Base-by-base conservation (phyloP, 2,888 invertebrate species). In the Morpho helenor region DNA sequence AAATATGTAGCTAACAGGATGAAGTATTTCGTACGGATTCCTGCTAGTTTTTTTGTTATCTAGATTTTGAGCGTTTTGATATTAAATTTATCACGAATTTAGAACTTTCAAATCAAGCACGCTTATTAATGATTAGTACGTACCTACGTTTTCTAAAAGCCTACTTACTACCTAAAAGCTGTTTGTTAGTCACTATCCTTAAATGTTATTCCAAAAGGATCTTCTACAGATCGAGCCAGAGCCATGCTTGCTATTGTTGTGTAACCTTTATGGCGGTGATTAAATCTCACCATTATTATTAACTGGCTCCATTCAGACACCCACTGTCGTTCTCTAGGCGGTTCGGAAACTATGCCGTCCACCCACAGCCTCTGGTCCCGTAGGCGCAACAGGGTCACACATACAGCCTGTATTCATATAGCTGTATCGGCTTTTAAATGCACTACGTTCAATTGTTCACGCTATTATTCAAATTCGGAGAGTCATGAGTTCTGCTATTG, bases 241-340 rank as follows among this genome's bases (percentile, higher is more conserved):
- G 76, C 74, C 87, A 88, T 87, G 88, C 87, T 84, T 80, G 76
- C 63, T 63, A 83, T 81, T 82, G 81, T 88, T 87, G 86, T 82
- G 86, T 86, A 89, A 88, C 85, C 78, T 87, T 81, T 84, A 86
- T 82, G 85, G 77, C 77, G 87, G 89, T 88, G 89, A 90, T 90
- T 89, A 88, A 84, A 89, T 89, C 88, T 88, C 89, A 87, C 88
- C 89, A 90, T 89, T 88, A 89, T 89, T 89, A 89, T 88, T 86
- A 87, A 88, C 86, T 87, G 87, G 87, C 88, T 88, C 87, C 87
- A 90, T 90, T 88, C 82, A 86, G 83, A 87, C 89, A 90, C 89
- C 89, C 89, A 90, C 89, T 84, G 88, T 78, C 80, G 86, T 81
- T 80, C 67, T 71, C 85, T 84, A 84, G 84, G 84, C 84, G 81